Conservation (phyloP, 2,797 vertebrate species). For the Euphonia xanthogaster region DNA sequence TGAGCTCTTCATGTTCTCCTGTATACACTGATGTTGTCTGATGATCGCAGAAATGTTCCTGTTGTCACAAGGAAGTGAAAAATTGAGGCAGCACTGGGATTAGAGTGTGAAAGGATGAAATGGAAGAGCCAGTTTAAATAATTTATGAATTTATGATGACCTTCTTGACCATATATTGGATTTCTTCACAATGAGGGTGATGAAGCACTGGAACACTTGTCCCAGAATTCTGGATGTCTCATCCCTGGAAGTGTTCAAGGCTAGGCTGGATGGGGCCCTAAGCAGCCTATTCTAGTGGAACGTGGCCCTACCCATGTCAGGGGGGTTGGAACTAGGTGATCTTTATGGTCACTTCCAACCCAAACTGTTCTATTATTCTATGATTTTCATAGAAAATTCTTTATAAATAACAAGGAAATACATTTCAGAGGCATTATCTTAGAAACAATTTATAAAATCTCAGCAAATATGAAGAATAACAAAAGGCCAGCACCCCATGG, state of each 20-base stretch:
- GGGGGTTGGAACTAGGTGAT: neutral
- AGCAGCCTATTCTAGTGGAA: neutral
- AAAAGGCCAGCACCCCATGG: neutral
- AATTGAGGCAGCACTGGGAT: neutral
- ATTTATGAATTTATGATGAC: neutral
- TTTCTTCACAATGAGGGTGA: neutral
- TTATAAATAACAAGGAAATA: neutral
- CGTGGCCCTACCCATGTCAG: neutral
- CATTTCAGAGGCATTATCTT: neutral
- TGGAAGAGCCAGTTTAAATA: neutral
- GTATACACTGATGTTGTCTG: neutral
- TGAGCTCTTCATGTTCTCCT: neutral
- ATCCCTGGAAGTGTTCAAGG: neutral
- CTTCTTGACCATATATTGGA: neutral
- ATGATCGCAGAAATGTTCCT: neutral
- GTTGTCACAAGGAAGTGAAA: neutral
- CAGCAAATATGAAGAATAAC: neutral
- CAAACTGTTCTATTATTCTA: neutral
- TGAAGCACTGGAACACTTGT: neutral
- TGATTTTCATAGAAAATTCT: neutral
- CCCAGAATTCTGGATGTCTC: neutral
- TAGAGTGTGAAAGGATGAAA: neutral
- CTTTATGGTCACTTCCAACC: neutral
- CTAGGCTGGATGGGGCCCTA: neutral
- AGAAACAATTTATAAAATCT: neutral